Conservation (phyloP, 2,797 vertebrate genomes). For the Typhlichthys eigenmanni region DNA sequence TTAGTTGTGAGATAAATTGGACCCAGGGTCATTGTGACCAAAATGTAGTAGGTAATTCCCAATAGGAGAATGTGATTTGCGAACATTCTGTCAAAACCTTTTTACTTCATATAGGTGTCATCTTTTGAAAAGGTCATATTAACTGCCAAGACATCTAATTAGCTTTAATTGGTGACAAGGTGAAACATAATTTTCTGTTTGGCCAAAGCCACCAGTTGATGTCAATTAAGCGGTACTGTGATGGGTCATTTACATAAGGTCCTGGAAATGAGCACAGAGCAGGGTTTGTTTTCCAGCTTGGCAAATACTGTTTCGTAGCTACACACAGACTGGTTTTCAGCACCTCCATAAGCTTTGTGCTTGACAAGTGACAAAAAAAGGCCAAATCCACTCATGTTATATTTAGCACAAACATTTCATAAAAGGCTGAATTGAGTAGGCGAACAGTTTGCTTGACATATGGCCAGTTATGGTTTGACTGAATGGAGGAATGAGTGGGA, state of each 20-base stretch:
- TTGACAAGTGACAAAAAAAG: constrained; percentile 53
- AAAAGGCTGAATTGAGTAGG: constrained; percentile 36
- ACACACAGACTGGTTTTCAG: constrained; percentile 66
- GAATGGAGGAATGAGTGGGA: constrained; percentile 44
- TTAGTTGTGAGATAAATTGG: too few species aligned
- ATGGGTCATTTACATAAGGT: constrained; percentile 68
- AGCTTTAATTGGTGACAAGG: constrained; percentile 38
- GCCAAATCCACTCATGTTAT: constrained; percentile 54
- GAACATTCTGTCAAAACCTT: too few species aligned
- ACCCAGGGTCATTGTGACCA: too few species aligned
- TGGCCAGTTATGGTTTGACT: constrained; percentile 63
- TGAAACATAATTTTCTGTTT: constrained; percentile 55
- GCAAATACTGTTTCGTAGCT: constrained; percentile 69
- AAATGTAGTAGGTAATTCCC: too few species aligned
- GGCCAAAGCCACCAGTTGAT: constrained; percentile 43
- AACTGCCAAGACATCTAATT: too few species aligned
- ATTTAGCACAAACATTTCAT: constrained; percentile 59
- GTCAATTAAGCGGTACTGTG: constrained; percentile 61
- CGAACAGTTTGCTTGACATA: constrained; percentile 39
- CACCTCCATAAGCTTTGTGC: constrained; percentile 69
- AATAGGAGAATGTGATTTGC: too few species aligned
- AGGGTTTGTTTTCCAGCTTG: constrained; percentile 65
- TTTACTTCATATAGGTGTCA: too few species aligned
- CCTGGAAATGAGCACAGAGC: constrained; percentile 61
- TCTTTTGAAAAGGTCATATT: too few species aligned